Evolutionary conservation across 2,888 invertebrate species (phyloP), one percentile per base, ranked within the genome.

Genomic region (Teleiodes luculella): DNA sequence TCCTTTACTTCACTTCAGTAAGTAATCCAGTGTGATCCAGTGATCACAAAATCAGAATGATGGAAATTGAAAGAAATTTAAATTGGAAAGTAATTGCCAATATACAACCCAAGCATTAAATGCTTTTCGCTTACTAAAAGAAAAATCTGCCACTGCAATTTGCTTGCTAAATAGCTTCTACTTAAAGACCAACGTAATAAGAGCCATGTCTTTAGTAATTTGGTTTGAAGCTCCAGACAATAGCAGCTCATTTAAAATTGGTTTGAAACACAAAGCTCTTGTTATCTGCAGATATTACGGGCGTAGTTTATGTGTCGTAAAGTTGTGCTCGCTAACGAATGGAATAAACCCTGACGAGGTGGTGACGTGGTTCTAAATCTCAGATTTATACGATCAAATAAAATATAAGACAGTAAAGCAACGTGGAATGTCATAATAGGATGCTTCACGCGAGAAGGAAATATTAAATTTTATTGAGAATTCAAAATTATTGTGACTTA

Each of bases 231-330:
- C 16, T 5, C 20, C 16, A 39, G 13, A 14, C 10, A 16, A 39
- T 18, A 5, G n/a, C 45, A 28, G 45, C 24, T 45, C 45, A 13
- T 30, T 45, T 8, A 13, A 13, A 13, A 45, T 14, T 45, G 28
- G 45, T 14, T 28, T 28, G 45, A 30, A 45, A 45, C 7, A 13
- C 13, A 45, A 45, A 10, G 13, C 28, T 13, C 45, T 45, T 45
- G 45, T 45, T 45, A 45, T 45, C 28, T n/a, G 28, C 45, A 28
- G 30, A 45, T 30, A 13, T 45, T 45, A 30, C 24, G 45, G n/a
- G 13, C 13, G 24, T 20, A 45, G 45, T 45, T 45, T 45, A 45
- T 45, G 45, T n/a, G 30, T 24, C 28, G 24, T 45, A 45, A 45
- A 45, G 13, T 28, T 13, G 24, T 20, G 24, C 8, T 13, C 30